Base-by-base conservation (phyloP, 1,140 invertebrate species). In the Drosophila lacertosa region DNA sequence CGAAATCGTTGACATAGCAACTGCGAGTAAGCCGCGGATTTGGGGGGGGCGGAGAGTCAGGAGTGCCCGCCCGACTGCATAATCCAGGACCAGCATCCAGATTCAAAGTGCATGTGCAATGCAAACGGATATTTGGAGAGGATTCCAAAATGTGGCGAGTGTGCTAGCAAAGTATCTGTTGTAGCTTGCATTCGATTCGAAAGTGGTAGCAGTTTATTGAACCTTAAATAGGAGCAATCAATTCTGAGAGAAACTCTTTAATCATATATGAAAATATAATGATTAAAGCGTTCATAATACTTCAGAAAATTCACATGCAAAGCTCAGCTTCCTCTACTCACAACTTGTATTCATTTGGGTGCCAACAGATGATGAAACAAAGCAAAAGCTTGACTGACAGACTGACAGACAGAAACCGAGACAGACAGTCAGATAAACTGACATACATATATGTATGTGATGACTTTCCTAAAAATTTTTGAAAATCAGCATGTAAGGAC, bases 1-100 rank as follows among this genome's bases (percentile, higher is more conserved):
- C 64, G 54, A 58, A 66, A 54, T 67, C 66, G 77, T 86, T 81
- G 81, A 77, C 80, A 77, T 81, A 77, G 82, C 79, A 86, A 88
- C 77, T 62, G 47, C 40, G 5, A 13, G 5, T 53, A 35, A 63
- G 63, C 40, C 33, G 15, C 11, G 44, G 50, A n/a, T n/a, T 9
- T 20, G 26, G 29, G 22, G 24, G 29, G 15, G 11, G 9, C n/a
- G 35, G 22, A 32, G 22, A 15, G 53, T 29, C 65, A 60, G 64
- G 77, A 63, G 59, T 69, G 64, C 74, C 66, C 71, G 64, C 74
- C 66, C 71, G 74, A 67, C 66, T 86, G 68, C 73, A 53, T 86
- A 84, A 80, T 84, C 80, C 76, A 48, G 47, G 71, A 20, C 15
- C 58, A 57, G 42, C 74, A 75, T 20, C 15, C 58, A 57, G 42